Evolutionary conservation across 2,797 vertebrate genomes (phyloP).

Genomic region (Squalus acanthias): DNA sequence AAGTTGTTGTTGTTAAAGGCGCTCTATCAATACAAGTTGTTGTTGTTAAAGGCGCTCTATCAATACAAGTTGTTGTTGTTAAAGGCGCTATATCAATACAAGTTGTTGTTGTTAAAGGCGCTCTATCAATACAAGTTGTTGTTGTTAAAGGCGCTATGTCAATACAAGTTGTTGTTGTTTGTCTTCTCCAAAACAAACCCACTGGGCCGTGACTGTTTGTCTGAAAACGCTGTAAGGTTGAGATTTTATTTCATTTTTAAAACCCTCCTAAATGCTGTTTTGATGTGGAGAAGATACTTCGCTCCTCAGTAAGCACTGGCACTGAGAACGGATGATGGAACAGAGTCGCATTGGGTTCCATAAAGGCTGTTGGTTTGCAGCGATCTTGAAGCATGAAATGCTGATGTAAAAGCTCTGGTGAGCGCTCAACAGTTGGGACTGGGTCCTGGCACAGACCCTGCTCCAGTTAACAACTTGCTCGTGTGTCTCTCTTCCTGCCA

Average conservation of each 20-base stretch:
- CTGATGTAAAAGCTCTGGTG: not conserved
- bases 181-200: not conserved
- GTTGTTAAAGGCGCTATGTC: no score
- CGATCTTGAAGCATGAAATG: not conserved
- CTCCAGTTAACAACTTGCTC: not conserved
- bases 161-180: no score
- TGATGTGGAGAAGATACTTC: not conserved
- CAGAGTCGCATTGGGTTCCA: slow-evolving; percentile 12
- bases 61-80: no score
- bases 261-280: not conserved
- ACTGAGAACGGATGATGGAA: not conserved
- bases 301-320: not conserved
- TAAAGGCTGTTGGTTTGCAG: not conserved
- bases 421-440: not conserved
- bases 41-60: no score
- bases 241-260: not conserved
- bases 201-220: not conserved
- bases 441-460: not conserved
- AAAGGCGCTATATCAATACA: no score
- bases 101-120: no score
- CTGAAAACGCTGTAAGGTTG: not conserved
- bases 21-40: no score
- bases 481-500: not conserved
- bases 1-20: no score
- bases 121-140: no score